phyloP scores from a whole-genome alignment of 1,140 invertebrate genomes.

The Harlomillsia oculata region DNA sequence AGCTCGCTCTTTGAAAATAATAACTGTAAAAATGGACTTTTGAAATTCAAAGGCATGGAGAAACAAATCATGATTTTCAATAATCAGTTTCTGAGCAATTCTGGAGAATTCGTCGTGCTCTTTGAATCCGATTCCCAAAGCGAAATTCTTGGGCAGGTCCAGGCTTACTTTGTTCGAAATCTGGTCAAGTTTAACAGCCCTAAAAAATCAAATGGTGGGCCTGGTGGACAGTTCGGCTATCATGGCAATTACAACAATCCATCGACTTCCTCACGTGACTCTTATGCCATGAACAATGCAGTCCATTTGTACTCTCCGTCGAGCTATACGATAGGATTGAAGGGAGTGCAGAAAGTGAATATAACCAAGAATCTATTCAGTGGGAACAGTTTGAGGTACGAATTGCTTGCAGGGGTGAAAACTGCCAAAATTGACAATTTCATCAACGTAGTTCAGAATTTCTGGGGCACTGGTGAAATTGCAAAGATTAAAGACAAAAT shows the following conservation, averaged over 20 bases:
- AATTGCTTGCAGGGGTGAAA: slow-evolving; percentile 80
- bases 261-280: slow-evolving; percentile 19
- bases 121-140: slow-evolving; percentile 85
- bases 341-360: slow-evolving; percentile 87
- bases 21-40: slow-evolving; percentile 65
- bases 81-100: slow-evolving; percentile 68
- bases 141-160: slow-evolving; percentile 75
- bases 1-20: slow-evolving; percentile 80
- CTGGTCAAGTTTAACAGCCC: slow-evolving; percentile 68
- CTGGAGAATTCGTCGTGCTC: slow-evolving; percentile 74
- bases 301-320: slow-evolving; percentile 50
- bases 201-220: no score
- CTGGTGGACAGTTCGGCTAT: no score
- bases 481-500: slow-evolving; percentile 68
- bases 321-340: slow-evolving; percentile 78
- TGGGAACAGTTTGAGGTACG: slow-evolving; percentile 80
- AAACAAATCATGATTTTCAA: slow-evolving; percentile 73
- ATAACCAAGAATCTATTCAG: slow-evolving; percentile 83
- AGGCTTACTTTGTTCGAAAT: slow-evolving; percentile 69
- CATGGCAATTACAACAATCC: slow-evolving; percentile 43
- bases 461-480: slow-evolving; percentile 75
- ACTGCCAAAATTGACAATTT: slow-evolving; percentile 77
- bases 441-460: slow-evolving; percentile 85
- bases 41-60: slow-evolving; percentile 89
- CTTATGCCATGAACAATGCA: slow-evolving; percentile 33